phyloP scores from a whole-genome alignment of 2,113 vertebrate genomes.

The Cnemophilus loriae region DNA sequence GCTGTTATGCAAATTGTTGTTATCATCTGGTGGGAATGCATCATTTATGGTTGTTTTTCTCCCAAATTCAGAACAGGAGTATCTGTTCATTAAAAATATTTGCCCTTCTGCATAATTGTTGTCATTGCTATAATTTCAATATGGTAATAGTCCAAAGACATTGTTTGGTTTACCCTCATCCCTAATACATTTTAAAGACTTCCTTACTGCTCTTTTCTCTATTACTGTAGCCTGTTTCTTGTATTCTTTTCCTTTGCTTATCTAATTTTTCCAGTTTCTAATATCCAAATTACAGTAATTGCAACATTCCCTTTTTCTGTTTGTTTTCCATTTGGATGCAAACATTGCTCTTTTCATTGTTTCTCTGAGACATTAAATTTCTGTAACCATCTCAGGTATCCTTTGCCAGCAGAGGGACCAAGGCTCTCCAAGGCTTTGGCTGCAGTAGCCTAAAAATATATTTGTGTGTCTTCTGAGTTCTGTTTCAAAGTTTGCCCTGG shows the following conservation, averaged over 20 bases:
- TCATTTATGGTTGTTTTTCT: slow-evolving; percentile 2
- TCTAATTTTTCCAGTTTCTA: slow-evolving; percentile 17
- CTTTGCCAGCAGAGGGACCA: background rate
- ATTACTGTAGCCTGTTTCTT: background rate
- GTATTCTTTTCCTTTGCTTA: background rate
- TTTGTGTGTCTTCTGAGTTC: background rate
- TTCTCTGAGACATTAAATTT: background rate
- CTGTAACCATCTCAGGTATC: background rate
- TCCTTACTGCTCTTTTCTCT: background rate
- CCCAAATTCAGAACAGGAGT: background rate
- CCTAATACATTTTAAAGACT: background rate
- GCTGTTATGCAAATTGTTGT: background rate
- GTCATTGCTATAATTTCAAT: slow-evolving; percentile 16
- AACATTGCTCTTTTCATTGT: background rate
- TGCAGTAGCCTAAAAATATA: background rate
- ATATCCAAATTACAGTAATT: slow-evolving; percentile 32
- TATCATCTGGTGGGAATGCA: background rate
- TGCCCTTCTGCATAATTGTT: slow-evolving; percentile 26
- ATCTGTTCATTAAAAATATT: slow-evolving; percentile 38
- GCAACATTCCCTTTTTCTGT: background rate
- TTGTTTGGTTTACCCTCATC: background rate
- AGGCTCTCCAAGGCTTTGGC: background rate
- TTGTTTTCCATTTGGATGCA: slow-evolving; percentile 7
- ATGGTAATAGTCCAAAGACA: slow-evolving; percentile 15
- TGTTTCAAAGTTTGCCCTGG: background rate